Base-by-base conservation (phyloP, 2,797 vertebrate species). In the Gambelia wislizenii region DNA sequence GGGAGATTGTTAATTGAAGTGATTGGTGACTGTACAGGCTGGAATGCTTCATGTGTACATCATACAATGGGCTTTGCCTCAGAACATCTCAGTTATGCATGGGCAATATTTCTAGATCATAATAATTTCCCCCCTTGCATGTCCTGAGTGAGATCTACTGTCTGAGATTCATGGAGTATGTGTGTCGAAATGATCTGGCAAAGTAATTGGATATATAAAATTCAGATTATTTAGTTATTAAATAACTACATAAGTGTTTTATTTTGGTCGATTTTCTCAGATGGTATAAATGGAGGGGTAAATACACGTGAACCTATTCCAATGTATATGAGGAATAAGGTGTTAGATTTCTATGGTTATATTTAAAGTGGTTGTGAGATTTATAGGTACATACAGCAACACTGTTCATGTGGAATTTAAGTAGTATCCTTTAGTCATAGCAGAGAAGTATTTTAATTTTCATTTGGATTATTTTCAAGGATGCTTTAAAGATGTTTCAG, bases 191-290 rank as follows among this genome's bases (percentile, higher is more conserved):
- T 90, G 89, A 83, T n/a, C 72, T 72, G 85, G 82, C 76, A 81
- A 79, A 88, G 0, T 78, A 77, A 93, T 91, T 94, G 94, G 87
- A 84, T 89, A 92, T 91, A 82, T 87, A 47, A 93, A 94, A 91
- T 95, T 92, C 90, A 91, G 69, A 93, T 95, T 86, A 39, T 87
- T 6, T 20, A 5, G 18, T 59, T 59, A 67, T 36, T n/a, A 78
- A 78, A 30, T 52, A 39, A 64, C 80, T 88, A 93, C 18, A 90
- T 80, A 92, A 94, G 88, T 89, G 84, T 87, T 95, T 95, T 84
- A 87, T 95, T 96, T 95, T 92, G 75, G 59, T 94, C 96, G 92
- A 95, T 95, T 96, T 88, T 42, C 92, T 88, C 91, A 92, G 88
- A 91, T 86, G 94, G 1, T 87, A 16, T 96, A 96, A 96, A 94